Percentiles rank a stretch among this genome's conserved stretches.
Evolutionary conservation across 2,113 vertebrate species (phyloP).

Genomic region (Equus przewalskii): DNA sequence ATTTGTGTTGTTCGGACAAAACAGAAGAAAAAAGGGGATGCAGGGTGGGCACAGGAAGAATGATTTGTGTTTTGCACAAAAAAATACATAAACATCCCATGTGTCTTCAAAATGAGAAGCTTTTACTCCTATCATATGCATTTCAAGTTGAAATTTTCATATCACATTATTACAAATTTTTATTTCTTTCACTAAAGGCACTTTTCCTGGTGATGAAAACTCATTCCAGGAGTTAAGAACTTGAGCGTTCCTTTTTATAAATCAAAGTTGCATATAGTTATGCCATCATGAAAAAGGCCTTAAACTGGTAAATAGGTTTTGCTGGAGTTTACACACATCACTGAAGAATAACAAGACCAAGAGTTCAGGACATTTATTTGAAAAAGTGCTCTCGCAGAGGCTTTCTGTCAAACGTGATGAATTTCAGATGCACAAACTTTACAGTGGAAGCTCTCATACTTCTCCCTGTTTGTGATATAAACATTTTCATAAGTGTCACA

Average conservation of each 20-base stretch:
- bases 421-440: slow-evolving; percentile 9
- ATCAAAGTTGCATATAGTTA: slow-evolving; percentile 28
- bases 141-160: slow-evolving; percentile 40
- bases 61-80: background rate
- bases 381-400: background rate
- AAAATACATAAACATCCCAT: background rate
- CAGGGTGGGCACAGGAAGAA: accelerated
- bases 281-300: background rate
- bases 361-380: slow-evolving; percentile 31
- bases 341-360: background rate
- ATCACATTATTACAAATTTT: background rate
- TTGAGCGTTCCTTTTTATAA: background rate
- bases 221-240: background rate
- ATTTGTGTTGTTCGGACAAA: background rate
- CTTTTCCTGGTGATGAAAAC: slow-evolving; percentile 10
- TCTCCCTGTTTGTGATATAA: background rate
- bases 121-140: background rate
- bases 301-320: background rate
- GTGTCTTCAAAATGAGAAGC: background rate
- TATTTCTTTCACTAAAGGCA: background rate
- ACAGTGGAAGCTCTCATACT: background rate
- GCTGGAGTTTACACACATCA: background rate
- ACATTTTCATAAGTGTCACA: slow-evolving; percentile 11
- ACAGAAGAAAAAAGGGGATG: background rate
- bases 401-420: slow-evolving; percentile 43